A percentile compares a stretch with the other conserved stretches of the same genome.
phyloP scores from a whole-genome alignment of 1,140 invertebrate genomes.

The Rhagoletis zephyria region DNA sequence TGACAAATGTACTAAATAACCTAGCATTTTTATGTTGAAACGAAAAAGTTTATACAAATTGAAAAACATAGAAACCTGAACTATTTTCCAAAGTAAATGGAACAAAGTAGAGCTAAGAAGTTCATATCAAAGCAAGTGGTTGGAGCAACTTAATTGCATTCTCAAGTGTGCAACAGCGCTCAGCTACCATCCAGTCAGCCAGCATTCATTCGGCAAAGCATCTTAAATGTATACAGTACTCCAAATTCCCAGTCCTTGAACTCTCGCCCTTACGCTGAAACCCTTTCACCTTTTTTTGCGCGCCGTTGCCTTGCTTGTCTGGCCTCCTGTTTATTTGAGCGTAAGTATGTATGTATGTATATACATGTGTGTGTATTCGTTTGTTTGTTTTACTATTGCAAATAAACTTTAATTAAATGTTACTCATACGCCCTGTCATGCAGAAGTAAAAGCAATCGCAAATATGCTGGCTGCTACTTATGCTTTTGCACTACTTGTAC shows the following conservation, averaged over 20 bases:
- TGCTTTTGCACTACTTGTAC: conserved; percentile 12
- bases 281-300: background rate
- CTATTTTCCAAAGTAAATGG: too few species aligned
- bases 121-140: conserved; percentile 17
- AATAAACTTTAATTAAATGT: conserved; percentile 49
- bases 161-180: background rate
- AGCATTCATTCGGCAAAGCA: background rate
- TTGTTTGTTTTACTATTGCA: background rate
- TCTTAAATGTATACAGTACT: background rate
- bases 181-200: background rate
- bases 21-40: too few species aligned
- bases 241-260: conserved; percentile 20
- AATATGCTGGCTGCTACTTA: conserved; percentile 1
- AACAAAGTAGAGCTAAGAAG: background rate
- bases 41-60: too few species aligned
- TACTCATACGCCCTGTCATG: conserved; percentile 42
- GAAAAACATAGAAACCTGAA: too few species aligned
- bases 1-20: too few species aligned
- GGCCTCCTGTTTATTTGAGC: background rate
- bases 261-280: background rate
- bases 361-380: background rate
- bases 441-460: conserved; percentile 26
- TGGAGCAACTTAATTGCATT: conserved; percentile 17
- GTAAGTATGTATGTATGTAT: background rate
- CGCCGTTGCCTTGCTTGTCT: background rate